A percentile compares a stretch with the other conserved stretches of the same genome.
Conservation (phyloP, 30 jellyfish, hydroid and myxozoan species). For the Aurelia coerulea region DNA sequence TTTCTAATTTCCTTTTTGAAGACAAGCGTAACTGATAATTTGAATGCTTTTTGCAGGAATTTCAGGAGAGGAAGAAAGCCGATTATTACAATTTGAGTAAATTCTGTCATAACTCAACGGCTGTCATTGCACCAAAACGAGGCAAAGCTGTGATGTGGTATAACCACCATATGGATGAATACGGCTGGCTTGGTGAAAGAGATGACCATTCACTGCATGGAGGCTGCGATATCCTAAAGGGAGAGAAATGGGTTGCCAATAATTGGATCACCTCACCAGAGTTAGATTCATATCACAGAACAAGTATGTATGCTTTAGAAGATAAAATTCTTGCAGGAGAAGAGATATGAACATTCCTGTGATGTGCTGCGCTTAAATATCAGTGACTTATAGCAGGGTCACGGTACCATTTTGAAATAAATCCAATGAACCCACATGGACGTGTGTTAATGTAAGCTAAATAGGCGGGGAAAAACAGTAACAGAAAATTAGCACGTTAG, state of each 20-base stretch:
- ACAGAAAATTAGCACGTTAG: no score
- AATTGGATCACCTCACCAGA: conserved; percentile 98
- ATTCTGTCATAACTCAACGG: conserved; percentile 88
- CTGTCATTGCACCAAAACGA: conserved; percentile 90
- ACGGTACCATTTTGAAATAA: no score
- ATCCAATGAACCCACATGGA: no score
- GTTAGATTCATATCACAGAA: conserved; percentile 81
- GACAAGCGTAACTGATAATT: background rate
- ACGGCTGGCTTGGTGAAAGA: conserved; percentile 95
- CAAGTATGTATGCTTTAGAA: conserved; percentile 87
- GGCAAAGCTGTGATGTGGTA: conserved; percentile 99
- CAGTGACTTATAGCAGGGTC: no score
- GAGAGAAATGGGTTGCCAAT: conserved; percentile 96
- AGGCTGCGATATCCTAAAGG: conserved; percentile 94
- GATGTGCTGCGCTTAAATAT: no score
- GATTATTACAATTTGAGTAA: conserved; percentile 92
- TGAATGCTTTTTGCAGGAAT: conserved; percentile 60
- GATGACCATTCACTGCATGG: conserved; percentile 93
- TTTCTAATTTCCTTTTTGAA: no score
- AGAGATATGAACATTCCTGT: background rate
- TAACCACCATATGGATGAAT: conserved; percentile 87
- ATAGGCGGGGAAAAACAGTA: no score
- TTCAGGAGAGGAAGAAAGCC: conserved; percentile 74
- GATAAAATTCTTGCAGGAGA: conserved; percentile 59
- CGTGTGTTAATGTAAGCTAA: no score